Evolutionary conservation across 2,888 invertebrate genomes (phyloP), one percentile per base, ranked within the genome.

Genomic region (Drosophila infuscata): DNA sequence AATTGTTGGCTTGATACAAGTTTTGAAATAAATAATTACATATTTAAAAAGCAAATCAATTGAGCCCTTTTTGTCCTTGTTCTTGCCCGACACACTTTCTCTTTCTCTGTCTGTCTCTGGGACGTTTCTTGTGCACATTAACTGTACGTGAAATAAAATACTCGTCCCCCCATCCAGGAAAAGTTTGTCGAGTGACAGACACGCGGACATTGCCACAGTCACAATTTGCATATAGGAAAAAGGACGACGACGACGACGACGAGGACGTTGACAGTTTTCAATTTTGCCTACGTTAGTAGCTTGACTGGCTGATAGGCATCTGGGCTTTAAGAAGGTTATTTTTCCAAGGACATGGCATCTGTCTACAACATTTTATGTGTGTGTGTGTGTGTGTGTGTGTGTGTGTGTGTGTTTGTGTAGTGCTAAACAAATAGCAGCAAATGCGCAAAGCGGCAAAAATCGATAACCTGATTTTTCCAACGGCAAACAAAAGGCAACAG

Each of bases 381-480:
- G 49, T 51, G 56, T 49, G 6, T 38, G 52, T 35, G 54, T 48
- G 41, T 36, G 54, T 12, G 32, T 43, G 48, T 38, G 15, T 38
- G 15, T 51, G 48, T 46, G 43, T 51, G 35, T 62, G 33, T 62
- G 48, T 57, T 38, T 65, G 56, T 59, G 54, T 62, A 63, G 76
- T 62, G 60, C 60, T 68, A 74, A 77, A 68, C 74, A 81, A 77
- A 81, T 70, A 74, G 67, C 68, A 66, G 79, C 60, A 81, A 81
- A 77, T 74, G 79, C 68, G 81, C 79, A 80, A 80, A 68, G 64
- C 61, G 53, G 32, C 62, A 76, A 84, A 85, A 85, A 89, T 85
- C 84, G 84, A 85, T 85, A 85, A 70, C 84, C 84, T 85, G 84
- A 85, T 89, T 89, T 89, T 86, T 76, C 67, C 70, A 77, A 67